These are phyloP conservation scores for Oenanthe melanoleuca DNA, from an alignment of 2,113 vertebrate species.

Conservation along the genomic window DNA sequence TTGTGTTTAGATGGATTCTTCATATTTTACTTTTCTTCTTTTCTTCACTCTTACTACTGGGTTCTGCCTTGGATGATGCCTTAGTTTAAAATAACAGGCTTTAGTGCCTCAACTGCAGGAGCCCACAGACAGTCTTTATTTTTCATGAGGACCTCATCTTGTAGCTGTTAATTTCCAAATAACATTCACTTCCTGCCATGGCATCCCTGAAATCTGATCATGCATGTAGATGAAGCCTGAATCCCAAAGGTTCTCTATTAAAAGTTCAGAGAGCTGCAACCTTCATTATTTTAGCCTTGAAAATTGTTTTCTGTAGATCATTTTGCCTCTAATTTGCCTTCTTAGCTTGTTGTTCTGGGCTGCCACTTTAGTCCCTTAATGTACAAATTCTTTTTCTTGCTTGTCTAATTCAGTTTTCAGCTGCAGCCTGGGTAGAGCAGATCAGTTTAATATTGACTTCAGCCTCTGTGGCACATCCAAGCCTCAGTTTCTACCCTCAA, in stretches of 20 bases:
- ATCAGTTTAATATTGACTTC: background rate
- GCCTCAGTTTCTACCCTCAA: background rate
- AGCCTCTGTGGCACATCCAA: background rate
- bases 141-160: background rate
- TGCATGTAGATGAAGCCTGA: background rate
- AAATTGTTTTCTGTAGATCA: background rate
- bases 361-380: background rate
- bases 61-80: background rate
- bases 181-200: background rate
- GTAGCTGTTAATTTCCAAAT: background rate
- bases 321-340: background rate
- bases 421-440: background rate
- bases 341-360: background rate
- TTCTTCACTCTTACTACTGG: background rate
- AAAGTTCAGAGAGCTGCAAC: background rate
- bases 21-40: background rate
- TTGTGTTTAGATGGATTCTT: background rate
- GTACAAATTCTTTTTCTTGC: background rate
- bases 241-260: background rate
- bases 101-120: background rate
- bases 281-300: background rate
- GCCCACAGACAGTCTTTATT: background rate
- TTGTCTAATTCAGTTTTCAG: background rate
- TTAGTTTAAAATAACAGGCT: background rate
- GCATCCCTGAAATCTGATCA: background rate